These are phyloP conservation scores for Furcula furcula DNA, from an alignment of 2,888 invertebrate genomes.

Conservation along the genomic window DNA sequence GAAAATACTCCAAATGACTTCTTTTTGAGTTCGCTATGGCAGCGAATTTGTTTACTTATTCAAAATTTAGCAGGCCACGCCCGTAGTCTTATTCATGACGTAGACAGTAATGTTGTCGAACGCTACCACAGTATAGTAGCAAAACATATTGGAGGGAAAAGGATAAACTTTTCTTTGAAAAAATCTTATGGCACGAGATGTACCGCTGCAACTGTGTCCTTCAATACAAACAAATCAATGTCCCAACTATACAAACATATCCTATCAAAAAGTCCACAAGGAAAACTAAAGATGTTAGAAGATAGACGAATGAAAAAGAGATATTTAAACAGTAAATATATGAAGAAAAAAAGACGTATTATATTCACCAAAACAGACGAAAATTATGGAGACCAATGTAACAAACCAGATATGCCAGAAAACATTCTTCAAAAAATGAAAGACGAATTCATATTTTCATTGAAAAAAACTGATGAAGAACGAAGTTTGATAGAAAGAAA, in stretches of 20 bases:
- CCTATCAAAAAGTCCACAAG: constrained; percentile 9
- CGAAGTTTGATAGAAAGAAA: neutral
- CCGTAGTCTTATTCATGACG: constrained; percentile 7
- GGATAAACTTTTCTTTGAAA: constrained; percentile 8
- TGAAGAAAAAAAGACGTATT: neutral
- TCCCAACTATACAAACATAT: constrained; percentile 10
- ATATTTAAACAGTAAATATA: neutral
- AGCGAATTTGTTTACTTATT: neutral
- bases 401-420: neutral
- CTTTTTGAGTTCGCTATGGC: neutral
- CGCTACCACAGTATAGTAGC: constrained; percentile 11
- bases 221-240: constrained; percentile 9
- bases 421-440: neutral
- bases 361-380: neutral
- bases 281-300: constrained; percentile 4
- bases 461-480: constrained; percentile 3
- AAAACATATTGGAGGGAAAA: constrained; percentile 14
- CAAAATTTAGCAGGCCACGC: constrained; percentile 5
- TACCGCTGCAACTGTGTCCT: constrained; percentile 11
- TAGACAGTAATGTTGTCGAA: constrained; percentile 12
- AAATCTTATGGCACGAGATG: constrained; percentile 8
- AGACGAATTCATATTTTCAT: neutral
- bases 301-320: constrained; percentile 3
- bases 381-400: neutral
- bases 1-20: constrained; percentile 1